Evolutionary conservation across 2,113 vertebrate species (phyloP).

Genomic region (Ondatra zibethicus): DNA sequence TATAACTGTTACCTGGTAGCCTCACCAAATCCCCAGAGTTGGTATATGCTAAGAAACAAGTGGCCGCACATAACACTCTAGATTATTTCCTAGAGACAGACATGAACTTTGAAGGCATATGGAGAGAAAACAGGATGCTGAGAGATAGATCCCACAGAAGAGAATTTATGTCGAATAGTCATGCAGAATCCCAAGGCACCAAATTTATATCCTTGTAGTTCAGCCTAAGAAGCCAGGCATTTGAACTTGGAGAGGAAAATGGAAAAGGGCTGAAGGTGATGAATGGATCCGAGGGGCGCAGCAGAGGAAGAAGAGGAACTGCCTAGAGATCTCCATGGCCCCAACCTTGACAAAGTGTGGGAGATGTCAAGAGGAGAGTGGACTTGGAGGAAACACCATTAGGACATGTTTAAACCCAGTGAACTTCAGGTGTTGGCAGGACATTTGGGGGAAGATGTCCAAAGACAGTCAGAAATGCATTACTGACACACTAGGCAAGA

Average conservation of each 20-base stretch:
- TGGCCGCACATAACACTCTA: background rate
- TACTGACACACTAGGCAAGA: background rate
- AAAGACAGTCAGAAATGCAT: slow-evolving; percentile 16
- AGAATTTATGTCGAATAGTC: slow-evolving; percentile 55
- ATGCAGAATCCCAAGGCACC: background rate
- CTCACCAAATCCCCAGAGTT: background rate
- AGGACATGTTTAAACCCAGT: background rate
- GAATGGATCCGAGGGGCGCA: background rate
- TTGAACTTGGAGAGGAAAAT: slow-evolving; percentile 44
- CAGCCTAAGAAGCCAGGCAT: slow-evolving; percentile 45
- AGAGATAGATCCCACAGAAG: background rate
- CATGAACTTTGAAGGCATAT: background rate
- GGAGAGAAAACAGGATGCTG: slow-evolving; percentile 16
- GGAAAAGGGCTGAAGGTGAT: slow-evolving; percentile 55
- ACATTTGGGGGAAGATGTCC: slow-evolving; percentile 22
- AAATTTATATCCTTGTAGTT: slow-evolving; percentile 49
- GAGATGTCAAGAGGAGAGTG: background rate
- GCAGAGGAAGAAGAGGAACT: slow-evolving; percentile 13
- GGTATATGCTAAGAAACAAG: background rate
- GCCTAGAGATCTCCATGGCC: background rate
- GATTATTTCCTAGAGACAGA: background rate
- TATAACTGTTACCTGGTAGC: background rate
- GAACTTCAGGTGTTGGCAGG: slow-evolving; percentile 59
- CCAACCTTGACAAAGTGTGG: background rate
- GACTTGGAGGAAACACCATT: background rate